Evolutionary conservation across 2,888 invertebrate genomes (phyloP).

Genomic region (Helleia helle): DNA sequence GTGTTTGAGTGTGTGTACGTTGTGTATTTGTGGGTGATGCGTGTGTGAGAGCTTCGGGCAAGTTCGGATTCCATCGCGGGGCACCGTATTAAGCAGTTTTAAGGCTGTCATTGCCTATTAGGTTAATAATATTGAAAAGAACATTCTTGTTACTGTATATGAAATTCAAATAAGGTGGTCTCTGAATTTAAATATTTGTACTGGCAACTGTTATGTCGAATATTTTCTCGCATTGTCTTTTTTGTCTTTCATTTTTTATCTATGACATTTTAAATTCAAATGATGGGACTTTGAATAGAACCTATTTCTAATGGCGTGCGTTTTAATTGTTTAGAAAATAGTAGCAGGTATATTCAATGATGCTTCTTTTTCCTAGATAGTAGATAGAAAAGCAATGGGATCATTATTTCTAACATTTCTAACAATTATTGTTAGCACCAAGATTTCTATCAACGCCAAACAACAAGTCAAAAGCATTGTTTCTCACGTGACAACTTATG

Average conservation of each 20-base stretch:
- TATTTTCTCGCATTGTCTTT: not conserved
- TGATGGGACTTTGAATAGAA: too few relatives aligned
- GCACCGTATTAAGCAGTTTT: constrained; percentile 26
- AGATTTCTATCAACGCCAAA: too few relatives aligned
- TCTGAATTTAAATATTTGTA: constrained; percentile 5
- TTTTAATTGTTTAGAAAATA: too few relatives aligned
- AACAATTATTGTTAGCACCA: too few relatives aligned
- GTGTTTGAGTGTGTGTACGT: constrained; percentile 11
- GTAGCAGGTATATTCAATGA: too few relatives aligned
- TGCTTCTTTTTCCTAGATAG: too few relatives aligned
- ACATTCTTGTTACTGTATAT: constrained; percentile 21
- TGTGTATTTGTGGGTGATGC: not conserved
- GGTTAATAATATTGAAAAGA: constrained; percentile 26
- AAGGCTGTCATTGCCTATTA: constrained; percentile 32
- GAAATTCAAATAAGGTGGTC: constrained; percentile 15
- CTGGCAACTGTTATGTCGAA: not conserved
- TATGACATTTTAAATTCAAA: not conserved
- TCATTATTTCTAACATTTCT: too few relatives aligned
- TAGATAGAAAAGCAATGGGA: too few relatives aligned
- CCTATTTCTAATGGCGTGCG: too few relatives aligned
- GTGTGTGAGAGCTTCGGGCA: constrained; percentile 14
- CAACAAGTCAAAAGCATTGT: too few relatives aligned
- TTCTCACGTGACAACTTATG: too few relatives aligned
- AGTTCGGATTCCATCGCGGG: constrained; percentile 22
- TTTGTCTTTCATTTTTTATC: not conserved